Evolutionary conservation across 2,888 invertebrate species (phyloP), one percentile per base, ranked within the genome.

Genomic region (Polietes domitor): DNA sequence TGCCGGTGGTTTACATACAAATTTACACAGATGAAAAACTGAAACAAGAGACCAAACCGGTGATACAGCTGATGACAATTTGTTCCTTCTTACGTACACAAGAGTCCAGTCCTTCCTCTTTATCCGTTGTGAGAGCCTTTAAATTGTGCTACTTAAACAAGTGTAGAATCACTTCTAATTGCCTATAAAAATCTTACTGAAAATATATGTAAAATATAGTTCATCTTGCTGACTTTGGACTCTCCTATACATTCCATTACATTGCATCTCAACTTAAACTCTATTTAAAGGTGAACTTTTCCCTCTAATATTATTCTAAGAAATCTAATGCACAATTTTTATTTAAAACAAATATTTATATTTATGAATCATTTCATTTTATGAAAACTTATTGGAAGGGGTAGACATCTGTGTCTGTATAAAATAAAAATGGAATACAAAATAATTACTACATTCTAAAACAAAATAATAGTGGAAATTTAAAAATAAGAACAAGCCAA

Each of bases 241-340:
- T 41, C 41, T 12, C 10, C 41, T 41, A 2, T 41, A 41, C 12
- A 12, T 2, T 7, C 41, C 32, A 4, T 32, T 32, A 12, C 2
- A 41, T 41, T 41, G 4, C 15, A 32, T 32, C n/a, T 47, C 1
- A 47, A 47, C 47, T n/a, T 47, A 37, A 37, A 37, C 12, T n/a
- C 12, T 37, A 47, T 4, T 41, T 41, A 41, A 7, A 12, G 6
- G 41, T 41, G 12, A 41, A 41, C 15, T 41, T 47, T 47, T 47
- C n/a, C 6, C 32, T 19, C 32, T 41, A 68, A 24, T 43, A 43
- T 24, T 68, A 1, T 43, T 68, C 68, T 68, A 68, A 2, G 68
- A 68, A 61, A 68, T 68, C 12, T 68, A 68, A 68, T 68, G 41
- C 68, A 68, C 68, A 43, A 68, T 68, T 24, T 21, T 43, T 68